Evolutionary conservation across 1,140 invertebrate genomes (phyloP).

Genomic region (Aphelenchoides besseyi): DNA sequence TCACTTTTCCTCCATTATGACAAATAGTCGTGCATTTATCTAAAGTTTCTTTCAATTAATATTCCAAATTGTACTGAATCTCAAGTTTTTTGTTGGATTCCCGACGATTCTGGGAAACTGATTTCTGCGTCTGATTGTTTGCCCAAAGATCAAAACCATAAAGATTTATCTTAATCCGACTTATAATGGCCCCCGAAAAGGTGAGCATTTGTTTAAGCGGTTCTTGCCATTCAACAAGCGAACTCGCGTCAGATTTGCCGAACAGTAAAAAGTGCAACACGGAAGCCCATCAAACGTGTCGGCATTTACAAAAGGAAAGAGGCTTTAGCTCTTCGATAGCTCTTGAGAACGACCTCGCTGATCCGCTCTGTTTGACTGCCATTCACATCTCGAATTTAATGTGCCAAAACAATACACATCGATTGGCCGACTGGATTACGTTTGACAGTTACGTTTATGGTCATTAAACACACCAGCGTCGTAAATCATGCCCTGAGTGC

Average conservation of each 20-base stretch:
- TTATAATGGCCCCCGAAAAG: not conserved
- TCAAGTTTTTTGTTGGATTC: not conserved
- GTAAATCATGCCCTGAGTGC: too few species aligned
- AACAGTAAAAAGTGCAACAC: not conserved
- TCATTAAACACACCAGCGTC: too few species aligned
- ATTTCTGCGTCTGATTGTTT: too few species aligned
- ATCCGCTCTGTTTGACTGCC: slow-evolving; percentile 1
- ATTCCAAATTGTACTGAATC: not conserved
- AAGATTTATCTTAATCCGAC: not conserved
- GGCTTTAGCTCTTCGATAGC: not conserved
- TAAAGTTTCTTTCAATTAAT: slow-evolving; percentile 11
- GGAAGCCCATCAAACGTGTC: not conserved
- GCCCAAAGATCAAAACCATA: not conserved
- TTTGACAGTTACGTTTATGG: too few species aligned
- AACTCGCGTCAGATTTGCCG: not conserved
- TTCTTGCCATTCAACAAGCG: not conserved
- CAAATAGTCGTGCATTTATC: slow-evolving; percentile 25
- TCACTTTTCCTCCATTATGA: slow-evolving; percentile 18
- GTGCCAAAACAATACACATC: not conserved
- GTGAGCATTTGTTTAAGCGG: not conserved
- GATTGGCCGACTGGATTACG: not conserved
- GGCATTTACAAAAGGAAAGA: not conserved
- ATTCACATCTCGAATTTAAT: too few species aligned
- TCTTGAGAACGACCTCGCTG: not conserved
- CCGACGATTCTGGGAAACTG: too few species aligned